These are phyloP conservation scores for Rissa tridactyla DNA, from an alignment of 2,113 vertebrate species.

Conservation along the genomic window DNA sequence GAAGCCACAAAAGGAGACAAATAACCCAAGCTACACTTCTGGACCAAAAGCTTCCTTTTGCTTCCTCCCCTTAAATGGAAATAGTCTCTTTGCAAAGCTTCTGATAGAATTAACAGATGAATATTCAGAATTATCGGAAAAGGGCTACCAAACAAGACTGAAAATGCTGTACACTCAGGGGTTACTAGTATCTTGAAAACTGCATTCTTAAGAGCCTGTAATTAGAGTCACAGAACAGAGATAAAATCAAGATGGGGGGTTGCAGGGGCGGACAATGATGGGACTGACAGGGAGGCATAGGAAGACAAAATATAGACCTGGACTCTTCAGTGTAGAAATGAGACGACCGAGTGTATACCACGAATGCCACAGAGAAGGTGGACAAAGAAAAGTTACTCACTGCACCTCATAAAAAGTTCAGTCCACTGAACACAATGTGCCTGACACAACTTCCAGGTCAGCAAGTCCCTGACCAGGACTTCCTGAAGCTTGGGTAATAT, in stretches of 20 bases:
- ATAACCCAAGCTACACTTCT: neutral
- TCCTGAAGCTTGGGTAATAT: neutral
- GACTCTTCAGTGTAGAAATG: neutral
- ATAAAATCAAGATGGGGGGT: neutral
- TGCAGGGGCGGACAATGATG: too few relatives aligned
- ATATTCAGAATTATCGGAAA: neutral
- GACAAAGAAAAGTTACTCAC: neutral
- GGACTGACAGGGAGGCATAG: neutral
- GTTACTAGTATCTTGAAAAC: neutral
- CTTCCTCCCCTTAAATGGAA: neutral
- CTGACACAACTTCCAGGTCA: neutral
- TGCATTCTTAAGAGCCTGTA: neutral
- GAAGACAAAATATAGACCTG: neutral
- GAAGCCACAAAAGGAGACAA: neutral
- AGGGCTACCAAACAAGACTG: neutral
- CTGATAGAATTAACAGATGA: neutral
- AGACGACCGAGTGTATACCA: neutral
- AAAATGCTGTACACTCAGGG: neutral
- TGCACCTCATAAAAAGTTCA: neutral
- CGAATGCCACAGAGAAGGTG: fast-evolving
- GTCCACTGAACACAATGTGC: neutral
- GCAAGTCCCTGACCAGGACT: neutral
- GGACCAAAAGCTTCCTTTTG: neutral
- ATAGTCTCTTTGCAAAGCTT: neutral
- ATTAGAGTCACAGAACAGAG: neutral